These are phyloP conservation scores for Megathymus violae DNA, from an alignment of 1,140 invertebrate species.

Conservation along the genomic window DNA sequence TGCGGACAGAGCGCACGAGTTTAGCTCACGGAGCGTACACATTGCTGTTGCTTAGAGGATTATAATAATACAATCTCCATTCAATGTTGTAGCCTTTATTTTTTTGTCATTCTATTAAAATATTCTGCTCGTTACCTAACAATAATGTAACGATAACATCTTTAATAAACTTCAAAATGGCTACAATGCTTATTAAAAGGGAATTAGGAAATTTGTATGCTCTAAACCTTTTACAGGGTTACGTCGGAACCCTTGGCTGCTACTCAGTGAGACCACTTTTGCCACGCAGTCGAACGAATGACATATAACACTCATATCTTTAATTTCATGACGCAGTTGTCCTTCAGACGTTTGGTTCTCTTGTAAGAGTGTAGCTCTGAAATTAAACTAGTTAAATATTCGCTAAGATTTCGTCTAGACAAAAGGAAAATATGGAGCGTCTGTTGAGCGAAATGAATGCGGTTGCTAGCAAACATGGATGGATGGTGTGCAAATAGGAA, in stretches of 20 bases:
- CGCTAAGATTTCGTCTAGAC: slow-evolving; percentile 82
- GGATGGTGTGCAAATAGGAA: slow-evolving; percentile 73
- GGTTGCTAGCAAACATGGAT: slow-evolving; percentile 70
- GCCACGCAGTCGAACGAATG: too few relatives aligned
- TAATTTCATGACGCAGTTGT: slow-evolving; percentile 11
- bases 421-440: slow-evolving; percentile 79
- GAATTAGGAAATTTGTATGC: too few relatives aligned
- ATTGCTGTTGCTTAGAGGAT: background rate
- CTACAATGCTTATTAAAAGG: too few relatives aligned
- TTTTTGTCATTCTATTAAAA: too few relatives aligned
- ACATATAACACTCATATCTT: background rate
- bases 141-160: too few relatives aligned
- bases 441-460: slow-evolving; percentile 72
- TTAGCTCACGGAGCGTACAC: background rate
- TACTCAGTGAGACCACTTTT: too few relatives aligned
- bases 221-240: too few relatives aligned
- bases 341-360: background rate
- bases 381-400: slow-evolving; percentile 68
- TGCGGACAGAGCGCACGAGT: too few relatives aligned
- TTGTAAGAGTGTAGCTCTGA: slow-evolving; percentile 22
- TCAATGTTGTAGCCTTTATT: too few relatives aligned
- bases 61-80: background rate
- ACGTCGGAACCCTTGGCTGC: too few relatives aligned
- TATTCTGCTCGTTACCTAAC: too few relatives aligned
- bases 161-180: too few relatives aligned